Base-by-base conservation (phyloP, 2,888 invertebrate genomes). In the Pristionchus japonicus region DNA sequence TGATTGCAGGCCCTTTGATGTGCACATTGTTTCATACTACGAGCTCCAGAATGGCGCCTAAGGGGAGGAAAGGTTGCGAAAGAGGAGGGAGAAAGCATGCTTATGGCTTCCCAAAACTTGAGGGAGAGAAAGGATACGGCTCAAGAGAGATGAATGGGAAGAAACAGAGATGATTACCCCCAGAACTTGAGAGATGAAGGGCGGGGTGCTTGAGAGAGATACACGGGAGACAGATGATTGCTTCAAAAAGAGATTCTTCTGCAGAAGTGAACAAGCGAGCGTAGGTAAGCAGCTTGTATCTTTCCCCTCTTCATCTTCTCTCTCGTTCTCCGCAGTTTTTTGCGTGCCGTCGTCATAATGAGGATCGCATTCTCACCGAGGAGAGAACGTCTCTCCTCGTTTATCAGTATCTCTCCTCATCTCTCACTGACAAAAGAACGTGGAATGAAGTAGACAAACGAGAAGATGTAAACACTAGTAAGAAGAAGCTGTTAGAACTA, bases 1-100 rank as follows among this genome's bases (percentile, higher is more conserved):
- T 43, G 57, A 57, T 67, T 67, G 70, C 70, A 70, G 23, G 64
- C 31, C 37, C 70, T 70, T 70, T 70, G 70, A 70, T 70, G 70
- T 70, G 34, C 70, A 34, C 37, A 37, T 4, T 3, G 27, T 17
- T 13, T 11, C 64, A 27, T 11, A 64, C 64, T 57, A 64, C 31
- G 64, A 27, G 34, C n/a, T n/a, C n/a, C 11, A 61, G 27, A 27
- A 61, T 13, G 61, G n/a, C n/a, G 20, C 61, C 27, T 23, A 27
- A 9, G n/a, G 4, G 61, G n/a, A n/a, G 49, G 17, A 49, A 6
- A 49, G 49, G n/a, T n/a, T n/a, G n/a, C n/a, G n/a, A n/a, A n/a
- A n/a, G n/a, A n/a, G n/a, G n/a, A n/a, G n/a, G n/a, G n/a, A n/a
- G n/a, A n/a, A n/a, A 43, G 11, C 11, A 43, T 43, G 7, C 6